A percentile compares a stretch with the other conserved stretches of the same genome.
These are phyloP conservation scores for Calyptommatus sinebrachiatus DNA, from an alignment of 2,113 vertebrate species.

Conservation along the genomic window DNA sequence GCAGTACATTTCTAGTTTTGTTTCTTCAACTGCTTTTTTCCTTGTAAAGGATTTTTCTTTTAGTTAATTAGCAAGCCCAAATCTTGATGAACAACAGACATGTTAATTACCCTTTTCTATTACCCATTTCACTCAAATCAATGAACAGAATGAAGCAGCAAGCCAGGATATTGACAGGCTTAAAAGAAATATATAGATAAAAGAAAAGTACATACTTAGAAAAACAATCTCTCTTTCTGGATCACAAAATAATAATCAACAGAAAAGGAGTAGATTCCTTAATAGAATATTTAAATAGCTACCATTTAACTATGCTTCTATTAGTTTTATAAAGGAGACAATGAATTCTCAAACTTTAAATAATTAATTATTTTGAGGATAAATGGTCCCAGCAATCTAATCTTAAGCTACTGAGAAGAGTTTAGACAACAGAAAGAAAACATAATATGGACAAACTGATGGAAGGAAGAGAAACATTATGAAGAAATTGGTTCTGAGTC, in stretches of 20 bases:
- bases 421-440: no score
- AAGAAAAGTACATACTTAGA: conserved; percentile 52
- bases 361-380: no score
- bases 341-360: no score
- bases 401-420: no score
- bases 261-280: conserved; percentile 40
- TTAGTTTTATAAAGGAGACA: no score
- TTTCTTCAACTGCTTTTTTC: not conserved
- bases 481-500: no score
- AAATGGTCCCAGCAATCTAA: no score
- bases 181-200: conserved; percentile 53
- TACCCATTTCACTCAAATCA: conserved; percentile 48
- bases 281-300: conserved; percentile 18
- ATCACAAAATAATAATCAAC: conserved; percentile 50
- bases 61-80: conserved; percentile 55
- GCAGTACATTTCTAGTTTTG: conserved; percentile 39
- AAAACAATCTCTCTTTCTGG: conserved; percentile 46
- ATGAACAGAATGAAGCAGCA: conserved; percentile 45
- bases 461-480: no score
- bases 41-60: conserved; percentile 30
- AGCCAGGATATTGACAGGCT: conserved; percentile 55
- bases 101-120: conserved; percentile 56
- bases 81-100: conserved; percentile 52
- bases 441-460: no score
- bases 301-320: not conserved